Conservation (phyloP, 1,140 invertebrate genomes). For the Lethrus apterus region DNA sequence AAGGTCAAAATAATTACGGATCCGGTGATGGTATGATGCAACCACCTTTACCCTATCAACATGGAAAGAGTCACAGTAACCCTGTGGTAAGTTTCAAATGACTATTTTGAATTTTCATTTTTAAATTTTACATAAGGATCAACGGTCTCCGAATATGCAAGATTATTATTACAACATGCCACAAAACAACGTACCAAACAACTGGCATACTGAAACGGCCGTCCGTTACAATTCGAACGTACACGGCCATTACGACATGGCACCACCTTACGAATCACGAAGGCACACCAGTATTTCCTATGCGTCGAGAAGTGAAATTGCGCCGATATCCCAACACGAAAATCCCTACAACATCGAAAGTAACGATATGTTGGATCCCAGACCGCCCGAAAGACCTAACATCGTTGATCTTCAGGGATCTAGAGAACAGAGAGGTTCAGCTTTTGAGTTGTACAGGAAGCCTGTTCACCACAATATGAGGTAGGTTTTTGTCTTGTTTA, state of each 20-base stretch:
- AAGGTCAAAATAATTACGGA: conserved; percentile 25
- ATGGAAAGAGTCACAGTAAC: conserved; percentile 43
- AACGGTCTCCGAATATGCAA: conserved; percentile 37
- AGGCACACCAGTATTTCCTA: conserved; percentile 39
- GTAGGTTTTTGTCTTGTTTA: conserved; percentile 42
- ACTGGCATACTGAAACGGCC: conserved; percentile 32
- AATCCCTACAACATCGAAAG: conserved; percentile 22
- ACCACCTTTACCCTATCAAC: conserved; percentile 37
- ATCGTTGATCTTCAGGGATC: conserved; percentile 53
- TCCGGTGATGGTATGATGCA: conserved; percentile 31
- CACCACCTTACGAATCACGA: conserved; percentile 35
- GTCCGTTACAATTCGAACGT: conserved; percentile 30
- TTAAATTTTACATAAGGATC: conserved; percentile 22
- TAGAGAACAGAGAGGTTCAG: conserved; percentile 85
- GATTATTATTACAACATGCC: conserved; percentile 45
- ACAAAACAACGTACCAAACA: conserved; percentile 31
- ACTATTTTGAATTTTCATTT: background rate
- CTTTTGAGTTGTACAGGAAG: conserved; percentile 91
- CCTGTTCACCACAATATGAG: conserved; percentile 71
- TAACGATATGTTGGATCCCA: conserved; percentile 28
- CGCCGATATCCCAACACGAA: conserved; percentile 34
- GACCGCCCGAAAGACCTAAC: conserved; percentile 31
- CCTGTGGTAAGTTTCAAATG: conserved; percentile 33
- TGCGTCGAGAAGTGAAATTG: conserved; percentile 38
- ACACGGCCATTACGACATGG: conserved; percentile 37